phyloP scores from a whole-genome alignment of 2,888 invertebrate genomes.

The Nowickia ferox region DNA sequence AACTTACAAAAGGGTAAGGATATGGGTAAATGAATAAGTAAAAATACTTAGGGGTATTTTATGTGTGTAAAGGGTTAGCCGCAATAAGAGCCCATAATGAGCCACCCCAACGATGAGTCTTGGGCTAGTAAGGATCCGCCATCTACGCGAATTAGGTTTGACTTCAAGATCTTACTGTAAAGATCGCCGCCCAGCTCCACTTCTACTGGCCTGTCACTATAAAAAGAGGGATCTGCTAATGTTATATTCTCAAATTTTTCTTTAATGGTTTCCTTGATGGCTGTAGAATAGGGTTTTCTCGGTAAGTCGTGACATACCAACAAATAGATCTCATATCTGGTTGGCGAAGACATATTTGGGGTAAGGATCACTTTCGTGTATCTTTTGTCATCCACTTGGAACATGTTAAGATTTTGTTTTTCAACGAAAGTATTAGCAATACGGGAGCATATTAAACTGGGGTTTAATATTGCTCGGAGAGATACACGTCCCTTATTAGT shows the following conservation, averaged over 20 bases:
- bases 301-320: neutral
- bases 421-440: neutral
- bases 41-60: neutral
- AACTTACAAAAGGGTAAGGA: no score
- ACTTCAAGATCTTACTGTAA: neutral
- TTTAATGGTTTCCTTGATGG: neutral
- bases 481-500: neutral
- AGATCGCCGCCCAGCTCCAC: neutral
- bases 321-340: neutral
- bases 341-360: neutral
- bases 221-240: neutral
- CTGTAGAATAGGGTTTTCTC: neutral
- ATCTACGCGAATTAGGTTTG: neutral
- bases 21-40: no score
- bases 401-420: neutral
- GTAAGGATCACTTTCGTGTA: neutral
- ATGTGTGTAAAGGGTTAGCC: neutral
- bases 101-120: neutral
- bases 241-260: constrained; percentile 1
- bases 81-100: neutral
- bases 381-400: neutral
- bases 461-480: neutral
- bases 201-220: neutral
- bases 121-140: constrained; percentile 6
- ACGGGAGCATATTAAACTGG: no score